A percentile compares a stretch with the other conserved stretches of the same genome.
Evolutionary conservation across 1,140 invertebrate species (phyloP).

Genomic region (Drosophila arawakana): DNA sequence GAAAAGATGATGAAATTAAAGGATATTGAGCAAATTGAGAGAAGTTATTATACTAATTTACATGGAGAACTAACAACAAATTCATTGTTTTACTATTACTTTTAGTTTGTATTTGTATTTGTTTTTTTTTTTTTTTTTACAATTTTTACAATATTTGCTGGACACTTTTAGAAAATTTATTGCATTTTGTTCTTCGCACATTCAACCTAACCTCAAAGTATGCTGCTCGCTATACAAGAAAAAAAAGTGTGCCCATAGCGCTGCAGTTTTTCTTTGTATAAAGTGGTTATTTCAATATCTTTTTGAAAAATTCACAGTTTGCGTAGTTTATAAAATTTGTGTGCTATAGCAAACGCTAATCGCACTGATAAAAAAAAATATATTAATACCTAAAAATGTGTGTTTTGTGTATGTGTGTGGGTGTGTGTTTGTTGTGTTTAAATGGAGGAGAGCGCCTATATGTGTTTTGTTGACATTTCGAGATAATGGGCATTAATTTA

Average conservation of each 20-base stretch:
- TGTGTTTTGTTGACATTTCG: constrained; percentile 44
- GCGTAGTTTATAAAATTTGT: constrained; percentile 11
- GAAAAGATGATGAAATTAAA: constrained; percentile 24
- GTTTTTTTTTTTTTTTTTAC: constrained; percentile 22
- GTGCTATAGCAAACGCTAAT: constrained; percentile 26
- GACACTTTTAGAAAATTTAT: constrained; percentile 11
- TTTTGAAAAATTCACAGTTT: constrained; percentile 45
- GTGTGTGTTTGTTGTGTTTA: constrained; percentile 3
- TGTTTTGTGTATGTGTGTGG: constrained; percentile 3
- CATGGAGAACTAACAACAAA: constrained; percentile 44
- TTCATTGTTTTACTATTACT: constrained; percentile 14
- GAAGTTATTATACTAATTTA: constrained; percentile 31
- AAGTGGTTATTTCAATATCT: constrained; percentile 18
- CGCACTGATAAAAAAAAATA: constrained; percentile 36
- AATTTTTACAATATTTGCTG: constrained; percentile 44
- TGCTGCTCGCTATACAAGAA: neutral
- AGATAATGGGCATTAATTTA: constrained; percentile 39
- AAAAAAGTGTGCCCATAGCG: constrained; percentile 25
- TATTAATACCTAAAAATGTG: constrained; percentile 43
- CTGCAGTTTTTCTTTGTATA: constrained; percentile 15
- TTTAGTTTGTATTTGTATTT: constrained; percentile 4
- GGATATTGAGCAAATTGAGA: constrained; percentile 31
- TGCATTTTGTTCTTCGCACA: constrained; percentile 35
- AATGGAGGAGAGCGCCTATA: neutral
- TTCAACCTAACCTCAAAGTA: constrained; percentile 36